Evolutionary conservation across 2,797 vertebrate species (phyloP), one percentile per base, ranked within the genome.

Genomic region (Fistularia commersonii): DNA sequence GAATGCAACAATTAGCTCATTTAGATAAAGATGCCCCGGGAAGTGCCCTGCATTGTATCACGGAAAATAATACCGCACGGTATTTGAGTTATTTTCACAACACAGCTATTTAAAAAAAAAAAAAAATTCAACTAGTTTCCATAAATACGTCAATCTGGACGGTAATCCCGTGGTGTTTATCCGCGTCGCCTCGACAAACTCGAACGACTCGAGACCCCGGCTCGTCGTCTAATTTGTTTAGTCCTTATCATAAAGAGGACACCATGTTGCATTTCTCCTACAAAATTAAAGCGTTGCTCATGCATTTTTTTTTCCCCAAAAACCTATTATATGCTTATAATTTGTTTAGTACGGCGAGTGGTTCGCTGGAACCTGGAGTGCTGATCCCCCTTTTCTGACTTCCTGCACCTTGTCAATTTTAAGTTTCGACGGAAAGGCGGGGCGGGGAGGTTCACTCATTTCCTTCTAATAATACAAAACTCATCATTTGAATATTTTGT

Each of bases 401-500:
- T 49, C 46, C 48, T 53, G 14, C 5, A 32, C 31, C 11, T 61
- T 56, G 45, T 76, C 61, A 69, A 45, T 53, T 64, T 77, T 52
- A 64, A n/a, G n/a, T n/a, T n/a, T n/a, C n/a, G n/a, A n/a, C n/a
- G n/a, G n/a, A n/a, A n/a, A n/a, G 63, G 51, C 60, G 55, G 50
- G 9, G 33, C 32, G 58, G 61, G 67, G 72, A 45, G 43, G 70
- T 76, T 70, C 57, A 52, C 65, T 61, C 54, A 62, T 76, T 74
- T 80, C 60, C 49, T 42, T 61, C 46, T 11, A 73, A 74, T 67
- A 52, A 57, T 60, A 65, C 65, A 58, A 63, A 59, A 56, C 55
- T 41, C 37, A 52, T 79, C 42, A 72, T 82, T 81, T 79, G 49
- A 78, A 77, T 76, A 69, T 73, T 57, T 41, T 66, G 53, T 54